A percentile compares a stretch with the other conserved stretches of the same genome.
Conservation (phyloP, 2,888 invertebrate genomes). For the Actias luna region DNA sequence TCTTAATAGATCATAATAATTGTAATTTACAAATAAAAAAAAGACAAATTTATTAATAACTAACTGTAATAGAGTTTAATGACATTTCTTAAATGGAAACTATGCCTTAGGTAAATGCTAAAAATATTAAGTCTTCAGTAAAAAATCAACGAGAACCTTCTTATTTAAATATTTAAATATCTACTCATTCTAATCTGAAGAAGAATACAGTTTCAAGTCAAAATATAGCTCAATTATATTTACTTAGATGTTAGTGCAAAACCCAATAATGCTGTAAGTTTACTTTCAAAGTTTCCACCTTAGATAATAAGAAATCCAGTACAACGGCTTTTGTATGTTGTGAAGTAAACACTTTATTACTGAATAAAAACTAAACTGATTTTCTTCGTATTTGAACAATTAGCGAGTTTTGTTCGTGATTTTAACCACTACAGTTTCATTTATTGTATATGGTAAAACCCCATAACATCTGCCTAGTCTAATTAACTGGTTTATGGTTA, state of each 20-base stretch:
- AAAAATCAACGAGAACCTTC: background rate
- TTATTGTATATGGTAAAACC: background rate
- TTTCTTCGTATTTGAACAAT: background rate
- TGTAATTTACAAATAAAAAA: no score
- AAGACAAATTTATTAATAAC: no score
- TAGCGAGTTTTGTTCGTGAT: background rate
- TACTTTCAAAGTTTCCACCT: conserved; percentile 39
- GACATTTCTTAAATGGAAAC: no score
- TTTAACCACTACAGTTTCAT: background rate
- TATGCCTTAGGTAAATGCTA: no score
- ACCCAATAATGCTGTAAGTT: conserved; percentile 54
- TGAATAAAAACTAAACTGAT: conserved; percentile 6
- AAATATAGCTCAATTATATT: conserved; percentile 25
- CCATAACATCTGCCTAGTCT: no score
- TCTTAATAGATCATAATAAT: no score
- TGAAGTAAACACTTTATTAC: conserved; percentile 13
- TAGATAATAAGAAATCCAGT: conserved; percentile 27
- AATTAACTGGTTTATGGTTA: no score
- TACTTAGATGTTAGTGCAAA: conserved; percentile 45
- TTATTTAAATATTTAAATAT: background rate
- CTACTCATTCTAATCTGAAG: background rate
- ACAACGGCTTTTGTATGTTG: conserved; percentile 22
- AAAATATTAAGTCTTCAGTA: background rate
- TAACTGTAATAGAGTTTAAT: no score
- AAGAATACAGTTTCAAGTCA: background rate